A percentile compares a stretch with the other conserved stretches of the same genome.
phyloP scores from a whole-genome alignment of 2,888 invertebrate genomes.

The Schrankia costaestrigalis region DNA sequence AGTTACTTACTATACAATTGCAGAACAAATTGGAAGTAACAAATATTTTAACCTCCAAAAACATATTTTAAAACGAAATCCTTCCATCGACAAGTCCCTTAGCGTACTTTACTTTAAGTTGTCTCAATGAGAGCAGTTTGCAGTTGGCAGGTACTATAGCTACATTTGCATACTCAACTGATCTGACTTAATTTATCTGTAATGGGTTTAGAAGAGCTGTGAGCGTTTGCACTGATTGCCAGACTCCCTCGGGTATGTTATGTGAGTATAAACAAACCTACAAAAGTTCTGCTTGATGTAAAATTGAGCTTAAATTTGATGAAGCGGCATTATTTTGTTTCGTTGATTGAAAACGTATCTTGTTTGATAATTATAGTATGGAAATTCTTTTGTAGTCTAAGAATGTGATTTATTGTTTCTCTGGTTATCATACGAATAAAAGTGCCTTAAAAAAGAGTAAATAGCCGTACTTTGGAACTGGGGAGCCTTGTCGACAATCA shows the following conservation, averaged over 20 bases:
- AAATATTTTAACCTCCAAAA: no score
- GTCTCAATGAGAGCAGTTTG: slow-evolving; percentile 25
- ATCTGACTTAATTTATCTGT: slow-evolving; percentile 71
- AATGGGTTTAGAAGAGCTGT: slow-evolving; percentile 69
- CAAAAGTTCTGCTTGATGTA: slow-evolving; percentile 19
- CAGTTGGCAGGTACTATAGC: slow-evolving; percentile 29
- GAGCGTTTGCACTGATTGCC: slow-evolving; percentile 64
- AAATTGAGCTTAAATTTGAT: slow-evolving; percentile 12
- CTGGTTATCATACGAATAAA: no score
- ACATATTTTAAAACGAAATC: slow-evolving; percentile 3
- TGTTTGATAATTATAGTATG: neutral
- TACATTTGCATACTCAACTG: slow-evolving; percentile 52
- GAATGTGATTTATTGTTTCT: no score
- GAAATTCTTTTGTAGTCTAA: no score
- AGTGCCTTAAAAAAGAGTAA: no score
- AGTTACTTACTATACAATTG: no score
- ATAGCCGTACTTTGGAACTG: no score
- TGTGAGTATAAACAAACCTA: slow-evolving; percentile 31
- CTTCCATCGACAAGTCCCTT: slow-evolving; percentile 6
- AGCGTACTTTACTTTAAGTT: slow-evolving; percentile 26
- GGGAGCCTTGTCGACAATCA: no score
- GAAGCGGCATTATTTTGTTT: slow-evolving; percentile 4
- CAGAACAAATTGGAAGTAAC: no score
- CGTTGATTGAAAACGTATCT: slow-evolving; percentile 8
- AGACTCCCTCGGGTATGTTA: slow-evolving; percentile 59